phyloP scores from a whole-genome alignment of 2,113 vertebrate genomes.

The Embiotoca jacksoni region DNA sequence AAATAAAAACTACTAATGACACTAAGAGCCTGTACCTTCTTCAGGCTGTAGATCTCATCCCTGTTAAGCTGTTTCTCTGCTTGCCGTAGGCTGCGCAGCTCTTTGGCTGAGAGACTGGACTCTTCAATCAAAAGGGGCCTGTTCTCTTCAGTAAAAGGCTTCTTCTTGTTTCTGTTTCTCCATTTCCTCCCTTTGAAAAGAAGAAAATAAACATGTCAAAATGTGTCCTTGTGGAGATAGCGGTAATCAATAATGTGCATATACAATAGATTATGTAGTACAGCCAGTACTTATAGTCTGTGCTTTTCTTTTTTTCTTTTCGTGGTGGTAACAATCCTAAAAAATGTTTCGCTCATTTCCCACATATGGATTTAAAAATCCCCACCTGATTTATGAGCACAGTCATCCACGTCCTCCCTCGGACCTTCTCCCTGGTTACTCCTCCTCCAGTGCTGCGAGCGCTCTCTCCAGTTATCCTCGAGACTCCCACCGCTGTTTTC shows the following conservation, averaged over 20 bases:
- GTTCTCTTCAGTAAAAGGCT: constrained; percentile 83
- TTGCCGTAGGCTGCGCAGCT: constrained; percentile 84
- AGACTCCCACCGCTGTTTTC: constrained; percentile 77
- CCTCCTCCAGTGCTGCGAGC: constrained; percentile 76
- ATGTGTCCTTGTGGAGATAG: background rate
- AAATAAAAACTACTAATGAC: background rate
- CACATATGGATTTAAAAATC: constrained; percentile 39
- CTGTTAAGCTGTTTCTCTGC: constrained; percentile 87
- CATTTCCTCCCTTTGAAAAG: constrained; percentile 74
- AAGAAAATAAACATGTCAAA: background rate
- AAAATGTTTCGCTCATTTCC: background rate
- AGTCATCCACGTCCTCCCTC: constrained; percentile 78
- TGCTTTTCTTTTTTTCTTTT: too few species aligned
- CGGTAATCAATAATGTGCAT: background rate
- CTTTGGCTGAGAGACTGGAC: constrained; percentile 84
- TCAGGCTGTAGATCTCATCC: constrained; percentile 88
- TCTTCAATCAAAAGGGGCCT: constrained; percentile 85
- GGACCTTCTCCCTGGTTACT: constrained; percentile 76
- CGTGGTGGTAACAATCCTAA: background rate
- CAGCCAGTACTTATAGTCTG: background rate
- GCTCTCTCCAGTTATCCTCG: constrained; percentile 87
- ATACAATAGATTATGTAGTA: background rate
- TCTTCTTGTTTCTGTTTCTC: constrained; percentile 84
- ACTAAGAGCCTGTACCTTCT: constrained; percentile 82
- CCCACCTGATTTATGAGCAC: constrained; percentile 69